Conservation (phyloP, 2,797 vertebrate genomes). For the Centropyge bicolor region DNA sequence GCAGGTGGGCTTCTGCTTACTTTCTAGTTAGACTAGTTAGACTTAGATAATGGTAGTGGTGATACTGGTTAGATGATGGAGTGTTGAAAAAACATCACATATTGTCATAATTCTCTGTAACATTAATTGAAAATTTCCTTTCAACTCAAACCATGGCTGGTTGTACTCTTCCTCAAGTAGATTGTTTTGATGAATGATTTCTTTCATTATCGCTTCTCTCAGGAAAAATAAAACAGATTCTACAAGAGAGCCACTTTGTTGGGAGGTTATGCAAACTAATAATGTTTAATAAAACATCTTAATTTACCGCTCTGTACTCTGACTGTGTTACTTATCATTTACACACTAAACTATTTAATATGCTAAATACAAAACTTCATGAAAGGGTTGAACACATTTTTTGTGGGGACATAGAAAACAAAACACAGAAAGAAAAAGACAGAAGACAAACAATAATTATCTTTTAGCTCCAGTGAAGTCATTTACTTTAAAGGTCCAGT, state of each 20-base stretch:
- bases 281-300: conserved; percentile 61
- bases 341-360: neutral
- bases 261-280: conserved; percentile 7
- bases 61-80: no score
- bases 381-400: neutral
- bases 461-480: neutral
- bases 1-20: neutral
- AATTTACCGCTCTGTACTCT: conserved; percentile 7
- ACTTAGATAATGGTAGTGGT: neutral
- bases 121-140: neutral
- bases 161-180: neutral
- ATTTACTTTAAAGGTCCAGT: no score
- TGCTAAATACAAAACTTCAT: neutral
- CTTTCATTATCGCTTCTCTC: neutral
- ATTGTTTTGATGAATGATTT: conserved; percentile 1
- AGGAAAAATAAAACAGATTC: neutral
- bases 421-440: neutral
- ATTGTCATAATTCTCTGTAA: neutral
- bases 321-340: conserved; percentile 25
- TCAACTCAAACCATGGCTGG: neutral
- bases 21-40: neutral
- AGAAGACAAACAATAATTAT: neutral
- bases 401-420: neutral
- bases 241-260: neutral
- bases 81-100: neutral